Evolutionary conservation across 2,113 vertebrate species (phyloP).

Genomic region (Tetrax tetrax): DNA sequence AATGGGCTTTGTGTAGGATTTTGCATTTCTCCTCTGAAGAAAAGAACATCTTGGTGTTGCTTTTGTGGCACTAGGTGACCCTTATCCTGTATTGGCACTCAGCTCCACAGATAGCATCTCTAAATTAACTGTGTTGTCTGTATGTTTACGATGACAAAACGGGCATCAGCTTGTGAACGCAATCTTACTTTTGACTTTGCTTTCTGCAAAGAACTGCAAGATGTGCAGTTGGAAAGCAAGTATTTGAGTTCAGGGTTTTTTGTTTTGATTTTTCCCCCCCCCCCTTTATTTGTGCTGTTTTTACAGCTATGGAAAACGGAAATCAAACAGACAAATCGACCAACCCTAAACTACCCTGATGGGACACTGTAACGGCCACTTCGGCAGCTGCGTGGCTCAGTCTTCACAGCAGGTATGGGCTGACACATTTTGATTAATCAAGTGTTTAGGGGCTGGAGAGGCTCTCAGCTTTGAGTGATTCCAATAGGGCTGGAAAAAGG

Average conservation of each 20-base stretch:
- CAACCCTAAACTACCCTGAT: neutral
- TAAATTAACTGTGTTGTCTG: neutral
- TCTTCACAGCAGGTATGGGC: neutral
- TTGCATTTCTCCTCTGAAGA: neutral
- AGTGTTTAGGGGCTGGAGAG: neutral
- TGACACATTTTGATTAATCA: neutral
- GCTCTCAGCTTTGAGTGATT: neutral
- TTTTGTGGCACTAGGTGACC: neutral
- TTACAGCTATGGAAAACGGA: neutral
- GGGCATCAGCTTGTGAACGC: neutral
- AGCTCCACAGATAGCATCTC: neutral
- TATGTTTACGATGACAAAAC: neutral
- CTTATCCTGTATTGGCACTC: neutral
- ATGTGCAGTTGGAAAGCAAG: neutral
- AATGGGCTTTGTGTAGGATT: neutral
- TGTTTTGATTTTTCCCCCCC: neutral
- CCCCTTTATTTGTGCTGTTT: neutral
- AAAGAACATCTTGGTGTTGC: neutral
- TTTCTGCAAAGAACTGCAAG: neutral
- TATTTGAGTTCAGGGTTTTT: neutral
- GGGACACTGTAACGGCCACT: neutral
- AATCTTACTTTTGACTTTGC: neutral
- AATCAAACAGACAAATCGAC: neutral
- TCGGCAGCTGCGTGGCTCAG: fast-evolving
- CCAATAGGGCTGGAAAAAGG: neutral